Evolutionary conservation across 2,113 vertebrate species (phyloP).

Genomic region (Neolamprologus longior): DNA sequence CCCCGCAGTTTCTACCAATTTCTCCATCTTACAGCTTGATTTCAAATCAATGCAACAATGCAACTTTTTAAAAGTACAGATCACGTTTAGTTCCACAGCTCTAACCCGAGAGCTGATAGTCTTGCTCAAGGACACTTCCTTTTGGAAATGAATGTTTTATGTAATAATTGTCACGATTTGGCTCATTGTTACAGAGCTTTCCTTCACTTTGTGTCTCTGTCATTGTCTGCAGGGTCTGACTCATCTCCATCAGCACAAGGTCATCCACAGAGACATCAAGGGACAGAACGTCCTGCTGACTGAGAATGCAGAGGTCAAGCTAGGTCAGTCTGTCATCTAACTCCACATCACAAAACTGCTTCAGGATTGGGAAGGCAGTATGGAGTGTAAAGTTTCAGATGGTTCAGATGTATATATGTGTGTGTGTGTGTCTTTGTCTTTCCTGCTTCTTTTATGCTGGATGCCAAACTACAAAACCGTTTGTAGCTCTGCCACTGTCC

Average conservation of each 20-base stretch:
- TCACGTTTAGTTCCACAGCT: not conserved
- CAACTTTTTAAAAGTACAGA: not conserved
- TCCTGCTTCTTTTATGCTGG: constrained; percentile 22
- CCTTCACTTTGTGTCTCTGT: constrained; percentile 6
- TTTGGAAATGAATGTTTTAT: not conserved
- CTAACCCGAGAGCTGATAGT: not conserved
- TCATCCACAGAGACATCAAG: constrained; percentile 93
- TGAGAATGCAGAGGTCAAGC: constrained; percentile 86
- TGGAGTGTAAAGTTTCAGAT: constrained; percentile 5
- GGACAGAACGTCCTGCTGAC: constrained; percentile 90
- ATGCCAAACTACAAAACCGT: constrained; percentile 15
- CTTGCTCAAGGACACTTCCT: not conserved
- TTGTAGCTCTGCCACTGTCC: constrained; percentile 13
- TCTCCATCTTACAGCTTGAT: not conserved
- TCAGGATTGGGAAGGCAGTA: not conserved
- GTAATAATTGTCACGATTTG: not conserved
- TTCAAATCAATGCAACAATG: not conserved
- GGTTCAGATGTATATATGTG: not conserved
- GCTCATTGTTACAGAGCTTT: not conserved
- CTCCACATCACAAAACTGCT: not conserved
- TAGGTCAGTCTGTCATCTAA: constrained; percentile 71
- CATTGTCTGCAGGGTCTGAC: constrained; percentile 75
- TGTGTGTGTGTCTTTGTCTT: not conserved
- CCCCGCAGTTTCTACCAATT: not conserved
- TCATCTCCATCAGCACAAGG: constrained; percentile 87